A percentile compares a stretch with the other conserved stretches of the same genome.
Evolutionary conservation across 2,888 invertebrate species (phyloP).

Genomic region (Limulus polyphemus): DNA sequence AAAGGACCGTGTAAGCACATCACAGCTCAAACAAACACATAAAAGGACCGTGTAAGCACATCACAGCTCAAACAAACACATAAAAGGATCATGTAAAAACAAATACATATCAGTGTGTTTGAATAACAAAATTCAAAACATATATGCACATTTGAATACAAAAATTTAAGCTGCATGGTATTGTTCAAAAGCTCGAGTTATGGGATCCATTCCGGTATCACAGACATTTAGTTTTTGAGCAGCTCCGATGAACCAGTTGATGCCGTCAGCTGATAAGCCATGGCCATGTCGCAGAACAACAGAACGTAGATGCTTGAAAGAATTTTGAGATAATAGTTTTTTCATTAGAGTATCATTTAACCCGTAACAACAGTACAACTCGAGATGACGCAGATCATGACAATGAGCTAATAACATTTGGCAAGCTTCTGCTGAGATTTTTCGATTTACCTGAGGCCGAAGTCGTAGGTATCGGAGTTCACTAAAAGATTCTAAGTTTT

Average conservation of each 20-base stretch:
- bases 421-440: conserved; percentile 23
- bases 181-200: too few relatives aligned
- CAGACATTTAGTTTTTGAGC: too few relatives aligned
- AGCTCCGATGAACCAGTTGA: conserved; percentile 7
- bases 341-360: conserved; percentile 21
- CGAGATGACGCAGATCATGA: conserved; percentile 21
- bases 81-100: too few relatives aligned
- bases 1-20: too few relatives aligned
- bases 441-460: conserved; percentile 23
- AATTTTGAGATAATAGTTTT: conserved; percentile 19
- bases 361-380: conserved; percentile 27
- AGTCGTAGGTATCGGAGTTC: conserved; percentile 23
- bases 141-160: too few relatives aligned
- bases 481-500: conserved; percentile 17
- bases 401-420: conserved; percentile 22
- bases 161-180: too few relatives aligned
- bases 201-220: too few relatives aligned
- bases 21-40: too few relatives aligned
- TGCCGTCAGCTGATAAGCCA: conserved; percentile 16
- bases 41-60: too few relatives aligned
- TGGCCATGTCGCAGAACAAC: conserved; percentile 26
- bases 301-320: conserved; percentile 15
- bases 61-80: too few relatives aligned
- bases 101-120: too few relatives aligned
- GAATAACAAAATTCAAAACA: too few relatives aligned